Base-by-base conservation (phyloP, 2,888 invertebrate species). In the Drosophila conformis region DNA sequence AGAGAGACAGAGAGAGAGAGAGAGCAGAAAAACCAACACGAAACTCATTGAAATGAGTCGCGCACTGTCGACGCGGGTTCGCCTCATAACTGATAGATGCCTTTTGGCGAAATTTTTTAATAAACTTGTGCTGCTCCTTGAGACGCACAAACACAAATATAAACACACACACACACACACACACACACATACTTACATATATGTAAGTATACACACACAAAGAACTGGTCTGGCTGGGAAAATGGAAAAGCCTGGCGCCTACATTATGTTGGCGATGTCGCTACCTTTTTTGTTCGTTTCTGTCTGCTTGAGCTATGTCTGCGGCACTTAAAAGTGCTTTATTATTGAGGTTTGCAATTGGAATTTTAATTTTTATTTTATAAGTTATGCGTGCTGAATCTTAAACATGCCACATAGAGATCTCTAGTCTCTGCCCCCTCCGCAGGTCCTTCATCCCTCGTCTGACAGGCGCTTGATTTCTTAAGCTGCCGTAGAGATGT, bases 341-440 rank as follows among this genome's bases (percentile, higher is more conserved):
- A 83, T 80, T 85, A 83, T 86, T 78, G 81, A 68, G 81, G 86
- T 79, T 83, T 87, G 79, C 84, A 78, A 83, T 80, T 83, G 86
- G 88, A 88, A 88, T 88, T 88, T 88, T 87, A 89, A 88, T 88
- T 88, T 84, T 75, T 82, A 89, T 88, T 89, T 89, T 78, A 89
- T 88, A 88, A 82, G 86, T 78, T 80, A 84, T 89, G 87, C 79
- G 77, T 69, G 70, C 62, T 78, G 90, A 88, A 87, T 90, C 85
- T 82, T 78, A 87, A 89, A 74, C 75, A 83, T 68, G 78, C 78
- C 61, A 49, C 69, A 69, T 54, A 78, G 67, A 72, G 63, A 80
- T 77, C 77, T 66, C 59, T 11, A 48, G 38, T 31, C 42, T 49
- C 29, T 61, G 29, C 8, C 36, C 40, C n/a, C 15, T 48, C 21